Conservation (phyloP, 2,888 invertebrate genomes). For the Electrophaes corylata region DNA sequence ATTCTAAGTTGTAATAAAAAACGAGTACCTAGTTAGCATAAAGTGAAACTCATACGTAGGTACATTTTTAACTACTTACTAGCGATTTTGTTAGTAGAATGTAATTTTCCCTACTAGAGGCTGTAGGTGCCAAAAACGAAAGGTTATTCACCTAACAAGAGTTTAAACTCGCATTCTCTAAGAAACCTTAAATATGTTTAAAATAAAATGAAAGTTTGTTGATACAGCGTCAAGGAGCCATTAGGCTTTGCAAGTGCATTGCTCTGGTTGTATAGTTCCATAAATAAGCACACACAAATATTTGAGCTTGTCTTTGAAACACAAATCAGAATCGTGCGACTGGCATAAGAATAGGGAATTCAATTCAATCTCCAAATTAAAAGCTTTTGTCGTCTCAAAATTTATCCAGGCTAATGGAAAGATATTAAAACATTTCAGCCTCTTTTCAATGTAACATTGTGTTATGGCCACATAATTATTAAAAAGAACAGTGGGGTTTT, state of each 20-base stretch:
- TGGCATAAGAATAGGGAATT: slow-evolving; percentile 5
- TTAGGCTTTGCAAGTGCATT: slow-evolving; percentile 2
- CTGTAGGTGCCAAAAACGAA: too few relatives aligned
- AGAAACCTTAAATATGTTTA: neutral
- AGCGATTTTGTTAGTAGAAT: too few relatives aligned
- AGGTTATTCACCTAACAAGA: too few relatives aligned
- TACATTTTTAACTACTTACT: too few relatives aligned
- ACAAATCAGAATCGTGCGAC: neutral
- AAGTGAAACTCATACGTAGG: too few relatives aligned
- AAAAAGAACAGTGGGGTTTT: neutral
- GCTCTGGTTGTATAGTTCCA: neutral
- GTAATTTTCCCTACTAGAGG: too few relatives aligned
- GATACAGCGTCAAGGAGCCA: neutral
- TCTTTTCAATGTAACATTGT: slow-evolving; percentile 8
- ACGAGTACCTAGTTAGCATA: too few relatives aligned
- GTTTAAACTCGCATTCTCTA: neutral
- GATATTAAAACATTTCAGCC: slow-evolving; percentile 22
- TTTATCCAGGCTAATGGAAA: slow-evolving; percentile 12
- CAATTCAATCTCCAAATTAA: slow-evolving; percentile 21
- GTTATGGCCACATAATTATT: neutral
- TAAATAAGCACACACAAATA: neutral
- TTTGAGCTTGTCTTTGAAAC: neutral
- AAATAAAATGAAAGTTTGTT: neutral
- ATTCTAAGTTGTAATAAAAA: too few relatives aligned
- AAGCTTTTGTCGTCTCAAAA: slow-evolving; percentile 22